Conservation (phyloP, 1,140 invertebrate genomes). For the Pemphigus obesinymphae region DNA sequence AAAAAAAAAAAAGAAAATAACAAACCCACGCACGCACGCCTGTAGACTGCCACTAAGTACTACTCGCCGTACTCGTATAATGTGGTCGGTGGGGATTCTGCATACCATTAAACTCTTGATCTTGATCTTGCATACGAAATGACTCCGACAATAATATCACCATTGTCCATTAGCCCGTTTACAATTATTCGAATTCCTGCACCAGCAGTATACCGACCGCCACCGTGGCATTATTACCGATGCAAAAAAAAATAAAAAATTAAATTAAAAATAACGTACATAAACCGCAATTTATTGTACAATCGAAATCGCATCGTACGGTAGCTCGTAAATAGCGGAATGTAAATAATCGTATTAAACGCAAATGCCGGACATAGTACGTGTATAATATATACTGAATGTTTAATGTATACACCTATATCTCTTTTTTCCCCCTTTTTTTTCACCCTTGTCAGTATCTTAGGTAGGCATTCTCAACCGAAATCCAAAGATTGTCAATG, state of each 20-base stretch:
- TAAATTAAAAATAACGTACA: not conserved
- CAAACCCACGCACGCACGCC: constrained; percentile 20
- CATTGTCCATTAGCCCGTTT: constrained; percentile 26
- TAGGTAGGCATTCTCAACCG: too few species aligned
- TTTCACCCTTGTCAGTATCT: too few species aligned
- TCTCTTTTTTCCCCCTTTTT: too few species aligned
- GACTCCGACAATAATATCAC: constrained; percentile 40
- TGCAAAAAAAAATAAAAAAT: not conserved
- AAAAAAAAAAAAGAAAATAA: not conserved
- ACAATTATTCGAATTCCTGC: constrained; percentile 33
- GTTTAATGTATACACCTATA: too few species aligned
- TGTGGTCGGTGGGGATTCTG: not conserved
- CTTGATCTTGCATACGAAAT: constrained; percentile 40
- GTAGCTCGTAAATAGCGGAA: constrained; percentile 18
- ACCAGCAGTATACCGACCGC: not conserved
- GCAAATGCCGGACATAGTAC: not conserved
- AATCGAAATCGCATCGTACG: constrained; percentile 11
- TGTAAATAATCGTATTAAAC: constrained; percentile 17
- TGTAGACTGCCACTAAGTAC: not conserved
- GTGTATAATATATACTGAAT: too few species aligned
- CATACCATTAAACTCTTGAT: constrained; percentile 40
- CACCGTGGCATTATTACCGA: constrained; percentile 11
- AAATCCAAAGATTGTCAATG: too few species aligned
- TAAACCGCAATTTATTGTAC: constrained; percentile 23
- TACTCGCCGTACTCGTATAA: not conserved